phyloP scores from a whole-genome alignment of 2,888 invertebrate genomes.

The Meteorus colon region DNA sequence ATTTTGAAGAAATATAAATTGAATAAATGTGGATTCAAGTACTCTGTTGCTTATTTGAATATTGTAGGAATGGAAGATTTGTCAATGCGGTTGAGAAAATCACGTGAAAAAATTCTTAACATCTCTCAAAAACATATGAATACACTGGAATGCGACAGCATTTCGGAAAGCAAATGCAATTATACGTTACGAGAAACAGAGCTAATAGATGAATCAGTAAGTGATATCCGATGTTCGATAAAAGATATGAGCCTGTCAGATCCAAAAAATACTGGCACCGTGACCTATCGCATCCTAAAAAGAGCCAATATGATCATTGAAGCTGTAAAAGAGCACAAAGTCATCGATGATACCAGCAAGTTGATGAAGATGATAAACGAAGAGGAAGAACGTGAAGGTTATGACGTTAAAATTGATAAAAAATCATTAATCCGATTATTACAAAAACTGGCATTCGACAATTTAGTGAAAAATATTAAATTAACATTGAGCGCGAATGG shows the following conservation, averaged over 20 bases:
- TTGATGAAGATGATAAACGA: slow-evolving; percentile 75
- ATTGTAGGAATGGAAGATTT: neutral
- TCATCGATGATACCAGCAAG: slow-evolving; percentile 76
- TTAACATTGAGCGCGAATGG: slow-evolving; percentile 73
- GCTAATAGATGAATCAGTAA: neutral
- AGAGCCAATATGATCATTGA: slow-evolving; percentile 80
- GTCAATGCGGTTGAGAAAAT: neutral
- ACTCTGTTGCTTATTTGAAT: neutral
- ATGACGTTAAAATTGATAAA: slow-evolving; percentile 77
- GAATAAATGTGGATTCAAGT: neutral
- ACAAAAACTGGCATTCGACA: slow-evolving; percentile 76
- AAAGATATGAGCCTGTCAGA: slow-evolving; percentile 60
- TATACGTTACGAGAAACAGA: neutral
- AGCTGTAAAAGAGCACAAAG: slow-evolving; percentile 76
- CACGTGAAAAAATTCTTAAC: neutral
- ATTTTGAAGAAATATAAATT: slow-evolving; percentile 25
- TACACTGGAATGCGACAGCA: neutral
- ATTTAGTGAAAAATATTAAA: slow-evolving; percentile 76
- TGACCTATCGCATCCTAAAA: slow-evolving; percentile 74
- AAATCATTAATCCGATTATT: slow-evolving; percentile 80
- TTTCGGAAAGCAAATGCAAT: neutral
- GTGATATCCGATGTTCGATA: slow-evolving; percentile 56
- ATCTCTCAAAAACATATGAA: neutral
- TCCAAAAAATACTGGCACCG: slow-evolving; percentile 55
- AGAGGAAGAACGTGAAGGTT: slow-evolving; percentile 76